These are phyloP conservation scores for Philonicus albiceps DNA, from an alignment of 2,888 invertebrate species.

Conservation along the genomic window DNA sequence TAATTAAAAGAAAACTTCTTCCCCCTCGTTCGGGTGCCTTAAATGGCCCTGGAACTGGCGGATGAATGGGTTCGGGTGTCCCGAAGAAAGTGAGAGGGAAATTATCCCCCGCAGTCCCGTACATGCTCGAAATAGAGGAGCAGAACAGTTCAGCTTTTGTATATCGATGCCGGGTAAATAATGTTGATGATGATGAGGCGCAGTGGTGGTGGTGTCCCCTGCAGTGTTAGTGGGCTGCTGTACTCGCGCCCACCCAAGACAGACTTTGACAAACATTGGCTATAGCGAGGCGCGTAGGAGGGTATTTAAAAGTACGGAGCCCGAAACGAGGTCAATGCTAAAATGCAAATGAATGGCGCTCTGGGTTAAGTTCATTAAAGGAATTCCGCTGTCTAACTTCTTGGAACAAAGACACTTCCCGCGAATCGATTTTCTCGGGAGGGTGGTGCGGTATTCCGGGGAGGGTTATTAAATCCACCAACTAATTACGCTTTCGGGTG, in stretches of 20 bases:
- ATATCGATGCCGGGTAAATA: constrained; percentile 41
- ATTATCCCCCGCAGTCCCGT: constrained; percentile 14
- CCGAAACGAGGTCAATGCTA: constrained; percentile 49
- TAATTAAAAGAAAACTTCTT: constrained; percentile 49
- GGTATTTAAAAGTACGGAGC: constrained; percentile 47
- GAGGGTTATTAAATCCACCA: not conserved
- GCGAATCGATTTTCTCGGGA: constrained; percentile 8
- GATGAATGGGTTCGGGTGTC: constrained; percentile 13
- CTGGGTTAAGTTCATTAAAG: constrained; percentile 46
- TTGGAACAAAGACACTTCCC: constrained; percentile 11
- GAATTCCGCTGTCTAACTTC: constrained; percentile 6
- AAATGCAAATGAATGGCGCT: constrained; percentile 47
- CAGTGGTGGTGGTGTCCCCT: constrained; percentile 36
- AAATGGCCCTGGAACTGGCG: not conserved
- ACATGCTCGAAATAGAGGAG: constrained; percentile 29
- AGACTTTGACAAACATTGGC: constrained; percentile 37
- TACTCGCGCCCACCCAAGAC: not conserved
- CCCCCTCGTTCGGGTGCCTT: constrained; percentile 10
- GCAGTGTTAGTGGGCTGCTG: constrained; percentile 14
- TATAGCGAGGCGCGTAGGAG: not conserved
- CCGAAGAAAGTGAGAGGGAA: constrained; percentile 45
- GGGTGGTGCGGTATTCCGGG: not conserved
- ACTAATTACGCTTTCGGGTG: constrained; percentile 3
- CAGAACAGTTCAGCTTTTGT: constrained; percentile 25
- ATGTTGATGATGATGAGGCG: constrained; percentile 47